These are phyloP conservation scores for Grallaria varia DNA, from an alignment of 2,113 vertebrate genomes.

Conservation along the genomic window DNA sequence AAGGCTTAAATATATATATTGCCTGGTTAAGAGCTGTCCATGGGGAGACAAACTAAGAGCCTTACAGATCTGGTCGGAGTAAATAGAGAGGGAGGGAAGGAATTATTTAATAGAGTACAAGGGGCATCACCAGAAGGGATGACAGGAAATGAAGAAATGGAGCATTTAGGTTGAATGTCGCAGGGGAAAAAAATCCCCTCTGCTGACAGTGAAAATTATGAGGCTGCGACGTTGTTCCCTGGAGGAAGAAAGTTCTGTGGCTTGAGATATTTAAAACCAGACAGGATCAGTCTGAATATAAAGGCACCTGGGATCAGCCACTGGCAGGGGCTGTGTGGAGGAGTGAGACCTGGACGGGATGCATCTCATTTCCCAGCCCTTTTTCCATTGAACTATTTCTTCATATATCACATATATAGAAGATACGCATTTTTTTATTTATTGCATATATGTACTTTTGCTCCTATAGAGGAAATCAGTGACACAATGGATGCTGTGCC, in stretches of 20 bases:
- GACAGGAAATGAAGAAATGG: conserved; percentile 59
- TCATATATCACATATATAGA: background rate
- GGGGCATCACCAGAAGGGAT: conserved; percentile 53
- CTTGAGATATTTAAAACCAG: conserved; percentile 56
- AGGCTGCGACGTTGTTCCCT: background rate
- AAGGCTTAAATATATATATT: conserved; percentile 62
- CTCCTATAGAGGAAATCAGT: background rate
- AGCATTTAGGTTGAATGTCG: conserved; percentile 60
- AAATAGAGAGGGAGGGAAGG: conserved; percentile 47
- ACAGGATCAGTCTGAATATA: conserved; percentile 45
- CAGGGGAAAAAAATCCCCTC: conserved; percentile 56
- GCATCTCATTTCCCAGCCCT: background rate
- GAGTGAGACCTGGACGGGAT: background rate
- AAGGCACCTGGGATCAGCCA: background rate
- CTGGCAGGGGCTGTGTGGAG: background rate
- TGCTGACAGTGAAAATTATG: conserved; percentile 53
- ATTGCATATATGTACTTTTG: background rate
- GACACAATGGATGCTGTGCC: background rate
- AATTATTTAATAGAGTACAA: conserved; percentile 57
- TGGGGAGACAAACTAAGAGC: conserved; percentile 57
- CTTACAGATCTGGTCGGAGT: conserved; percentile 39
- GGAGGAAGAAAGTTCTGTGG: conserved; percentile 37
- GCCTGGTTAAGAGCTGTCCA: conserved; percentile 51
- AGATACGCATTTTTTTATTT: background rate
- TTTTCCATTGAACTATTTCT: background rate